Conservation (phyloP, 2,113 vertebrate genomes). For the Glaucomys volans region DNA sequence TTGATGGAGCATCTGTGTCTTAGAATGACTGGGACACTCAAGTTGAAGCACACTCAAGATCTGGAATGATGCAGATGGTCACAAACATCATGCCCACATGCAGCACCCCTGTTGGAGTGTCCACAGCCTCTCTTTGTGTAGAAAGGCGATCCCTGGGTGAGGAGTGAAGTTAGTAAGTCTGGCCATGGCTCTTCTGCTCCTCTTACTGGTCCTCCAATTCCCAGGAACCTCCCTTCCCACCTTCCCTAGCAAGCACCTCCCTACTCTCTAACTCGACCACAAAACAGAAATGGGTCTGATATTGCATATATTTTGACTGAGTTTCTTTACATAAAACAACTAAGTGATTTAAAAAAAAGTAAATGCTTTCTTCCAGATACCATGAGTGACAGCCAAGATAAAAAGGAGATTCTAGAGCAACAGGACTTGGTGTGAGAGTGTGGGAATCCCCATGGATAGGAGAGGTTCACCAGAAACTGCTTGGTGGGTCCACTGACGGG, state of each 20-base stretch:
- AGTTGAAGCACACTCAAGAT: background rate
- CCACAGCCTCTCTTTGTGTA: background rate
- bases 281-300: conserved; percentile 1
- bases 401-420: background rate
- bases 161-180: background rate
- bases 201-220: accelerated
- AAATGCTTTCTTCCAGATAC: background rate
- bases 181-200: background rate
- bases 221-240: background rate
- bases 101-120: background rate
- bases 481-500: background rate
- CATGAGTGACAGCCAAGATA: background rate
- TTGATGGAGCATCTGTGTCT: background rate
- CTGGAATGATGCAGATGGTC: background rate
- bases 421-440: background rate
- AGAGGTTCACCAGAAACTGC: background rate
- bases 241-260: background rate
- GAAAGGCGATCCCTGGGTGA: background rate
- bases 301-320: background rate
- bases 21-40: background rate
- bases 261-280: background rate
- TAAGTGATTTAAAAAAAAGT: background rate
- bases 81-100: background rate
- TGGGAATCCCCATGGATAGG: background rate
- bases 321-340: conserved; percentile 34